phyloP scores from a whole-genome alignment of 2,797 vertebrate genomes.

The Lepilemur ruficaudatus region DNA sequence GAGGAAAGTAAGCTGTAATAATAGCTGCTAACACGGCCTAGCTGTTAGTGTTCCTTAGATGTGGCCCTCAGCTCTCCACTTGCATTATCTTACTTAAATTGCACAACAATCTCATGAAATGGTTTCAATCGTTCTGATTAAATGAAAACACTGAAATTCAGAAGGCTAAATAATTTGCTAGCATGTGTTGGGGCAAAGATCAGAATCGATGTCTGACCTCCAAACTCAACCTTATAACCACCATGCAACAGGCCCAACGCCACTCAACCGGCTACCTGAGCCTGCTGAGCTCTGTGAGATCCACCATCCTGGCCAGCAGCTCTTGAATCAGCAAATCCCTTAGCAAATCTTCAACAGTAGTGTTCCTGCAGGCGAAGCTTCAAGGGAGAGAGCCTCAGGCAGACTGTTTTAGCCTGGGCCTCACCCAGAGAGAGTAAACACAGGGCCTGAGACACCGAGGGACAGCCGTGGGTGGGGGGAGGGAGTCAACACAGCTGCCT shows the following conservation, averaged over 20 bases:
- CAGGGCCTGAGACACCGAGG: not conserved
- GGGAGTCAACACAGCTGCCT: not conserved
- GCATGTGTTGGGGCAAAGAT: not conserved
- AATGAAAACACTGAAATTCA: not conserved
- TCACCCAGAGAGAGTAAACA: not conserved
- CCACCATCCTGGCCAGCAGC: conserved; percentile 78
- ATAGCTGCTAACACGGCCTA: not conserved
- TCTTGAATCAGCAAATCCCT: conserved; percentile 67
- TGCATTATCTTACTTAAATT: not conserved
- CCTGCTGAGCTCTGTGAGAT: conserved; percentile 71
- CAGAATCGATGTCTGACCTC: not conserved
- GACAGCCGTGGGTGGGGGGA: not conserved
- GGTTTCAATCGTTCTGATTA: not conserved
- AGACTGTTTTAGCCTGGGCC: not conserved
- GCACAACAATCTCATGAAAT: not conserved
- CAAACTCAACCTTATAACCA: not conserved
- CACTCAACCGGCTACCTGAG: conserved; percentile 58
- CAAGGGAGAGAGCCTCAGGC: not conserved
- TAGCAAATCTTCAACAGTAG: conserved; percentile 36
- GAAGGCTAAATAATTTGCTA: not conserved
- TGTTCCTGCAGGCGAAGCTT: conserved; percentile 20
- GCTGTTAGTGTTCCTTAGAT: too few species aligned
- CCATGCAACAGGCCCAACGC: rapidly evolving
- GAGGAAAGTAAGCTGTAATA: not conserved
- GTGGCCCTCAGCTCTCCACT: not conserved